Evolutionary conservation across 1,140 invertebrate species (phyloP).

Genomic region (Kradibia gibbosae): DNA sequence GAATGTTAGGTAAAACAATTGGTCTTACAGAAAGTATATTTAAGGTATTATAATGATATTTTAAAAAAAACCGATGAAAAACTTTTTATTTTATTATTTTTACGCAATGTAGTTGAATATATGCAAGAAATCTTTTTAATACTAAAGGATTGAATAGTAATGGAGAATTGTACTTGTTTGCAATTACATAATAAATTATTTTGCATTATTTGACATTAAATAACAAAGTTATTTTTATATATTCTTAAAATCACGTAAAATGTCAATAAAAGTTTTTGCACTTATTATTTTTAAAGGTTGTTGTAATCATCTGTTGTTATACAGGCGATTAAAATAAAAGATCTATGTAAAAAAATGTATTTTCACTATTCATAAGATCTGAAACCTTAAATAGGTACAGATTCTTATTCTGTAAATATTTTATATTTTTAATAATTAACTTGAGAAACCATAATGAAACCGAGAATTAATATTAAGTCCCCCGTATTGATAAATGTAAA

Average conservation of each 20-base stretch:
- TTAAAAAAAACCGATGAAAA: not conserved
- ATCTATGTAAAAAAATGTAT: slow-evolving; percentile 38
- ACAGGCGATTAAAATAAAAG: not conserved
- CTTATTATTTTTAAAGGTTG: slow-evolving; percentile 10
- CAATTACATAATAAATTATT: not conserved
- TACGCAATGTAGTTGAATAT: not conserved
- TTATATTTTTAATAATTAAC: slow-evolving; percentile 46
- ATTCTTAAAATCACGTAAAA: not conserved
- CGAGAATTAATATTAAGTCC: not conserved
- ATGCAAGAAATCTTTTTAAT: not conserved
- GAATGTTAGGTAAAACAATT: not conserved
- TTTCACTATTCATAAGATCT: slow-evolving; percentile 38
- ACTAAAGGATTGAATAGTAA: not conserved
- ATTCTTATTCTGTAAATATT: slow-evolving; percentile 39
- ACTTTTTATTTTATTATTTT: slow-evolving; percentile 13
- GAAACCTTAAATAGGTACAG: not conserved
- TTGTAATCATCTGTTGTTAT: not conserved
- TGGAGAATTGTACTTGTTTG: not conserved
- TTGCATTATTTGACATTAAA: not conserved
- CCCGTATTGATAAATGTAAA: slow-evolving; percentile 25
- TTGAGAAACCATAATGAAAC: not conserved
- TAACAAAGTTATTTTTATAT: slow-evolving; percentile 10
- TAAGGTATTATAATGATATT: not conserved
- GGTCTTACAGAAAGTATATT: not conserved
- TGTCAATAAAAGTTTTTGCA: not conserved